Conservation (phyloP, 2,113 vertebrate genomes). For the Oreochromis niloticus region DNA sequence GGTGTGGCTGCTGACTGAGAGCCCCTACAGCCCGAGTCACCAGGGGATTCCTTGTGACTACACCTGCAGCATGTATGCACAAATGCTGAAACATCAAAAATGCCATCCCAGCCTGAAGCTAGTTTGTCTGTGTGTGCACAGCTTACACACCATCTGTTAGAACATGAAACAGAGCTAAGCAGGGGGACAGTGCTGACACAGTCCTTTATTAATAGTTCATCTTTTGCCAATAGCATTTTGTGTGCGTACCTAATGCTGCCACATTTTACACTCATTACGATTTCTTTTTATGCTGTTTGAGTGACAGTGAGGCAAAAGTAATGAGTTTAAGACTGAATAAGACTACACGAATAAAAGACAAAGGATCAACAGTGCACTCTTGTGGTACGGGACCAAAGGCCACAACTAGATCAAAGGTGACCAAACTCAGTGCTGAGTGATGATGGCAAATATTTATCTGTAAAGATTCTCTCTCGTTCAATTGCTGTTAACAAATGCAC, state of each 20-base stretch:
- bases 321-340: background rate
- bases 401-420: conserved; percentile 14
- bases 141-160: conserved; percentile 21
- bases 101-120: conserved; percentile 14
- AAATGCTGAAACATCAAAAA: conserved; percentile 57
- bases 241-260: background rate
- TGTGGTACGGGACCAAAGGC: conserved; percentile 39
- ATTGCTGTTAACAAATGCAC: background rate
- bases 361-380: conserved; percentile 61
- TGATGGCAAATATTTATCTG: background rate
- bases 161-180: conserved; percentile 6
- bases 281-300: background rate
- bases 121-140: background rate
- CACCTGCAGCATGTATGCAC: conserved; percentile 17
- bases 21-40: conserved; percentile 19
- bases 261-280: background rate
- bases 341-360: background rate
- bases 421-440: background rate
- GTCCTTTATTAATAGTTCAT: conserved; percentile 1
- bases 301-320: background rate
- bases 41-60: conserved; percentile 54
- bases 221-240: background rate
- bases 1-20: conserved; percentile 10
- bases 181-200: background rate
- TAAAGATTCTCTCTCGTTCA: background rate